Evolutionary conservation across 2,888 invertebrate species (phyloP).

Genomic region (Ophion ellenae): DNA sequence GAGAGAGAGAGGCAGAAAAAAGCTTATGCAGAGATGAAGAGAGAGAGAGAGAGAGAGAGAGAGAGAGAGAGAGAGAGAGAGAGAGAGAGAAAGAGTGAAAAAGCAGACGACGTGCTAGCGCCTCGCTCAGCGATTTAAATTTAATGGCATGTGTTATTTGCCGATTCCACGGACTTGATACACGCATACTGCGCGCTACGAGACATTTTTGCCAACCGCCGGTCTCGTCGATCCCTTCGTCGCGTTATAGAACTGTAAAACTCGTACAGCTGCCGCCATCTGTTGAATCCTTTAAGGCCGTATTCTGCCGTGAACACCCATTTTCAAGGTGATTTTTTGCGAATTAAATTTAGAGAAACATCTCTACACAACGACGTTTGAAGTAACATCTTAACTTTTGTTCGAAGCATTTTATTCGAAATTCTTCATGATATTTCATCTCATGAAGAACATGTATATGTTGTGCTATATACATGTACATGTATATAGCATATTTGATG

Average conservation of each 20-base stretch:
- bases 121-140: slow-evolving; percentile 45
- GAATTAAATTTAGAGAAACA: no score
- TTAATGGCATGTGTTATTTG: slow-evolving; percentile 32
- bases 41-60: no score
- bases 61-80: no score
- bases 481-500: no score
- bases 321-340: no score
- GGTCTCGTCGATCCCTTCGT: slow-evolving; percentile 51
- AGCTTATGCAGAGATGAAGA: slow-evolving; percentile 30
- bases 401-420: no score
- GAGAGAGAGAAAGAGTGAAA: slow-evolving; percentile 48
- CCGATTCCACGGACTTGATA: not conserved
- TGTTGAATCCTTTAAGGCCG: not conserved
- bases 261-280: slow-evolving; percentile 45
- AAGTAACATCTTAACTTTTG: no score
- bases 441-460: no score
- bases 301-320: no score
- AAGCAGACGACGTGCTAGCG: slow-evolving; percentile 53
- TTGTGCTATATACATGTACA: no score
- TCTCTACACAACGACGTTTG: no score
- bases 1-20: slow-evolving; percentile 3
- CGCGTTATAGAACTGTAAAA: not conserved
- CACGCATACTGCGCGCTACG: not conserved
- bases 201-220: slow-evolving; percentile 36
- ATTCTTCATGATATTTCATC: no score